Base-by-base conservation (phyloP, 2,888 invertebrate species). In the Anticlea derivata region DNA sequence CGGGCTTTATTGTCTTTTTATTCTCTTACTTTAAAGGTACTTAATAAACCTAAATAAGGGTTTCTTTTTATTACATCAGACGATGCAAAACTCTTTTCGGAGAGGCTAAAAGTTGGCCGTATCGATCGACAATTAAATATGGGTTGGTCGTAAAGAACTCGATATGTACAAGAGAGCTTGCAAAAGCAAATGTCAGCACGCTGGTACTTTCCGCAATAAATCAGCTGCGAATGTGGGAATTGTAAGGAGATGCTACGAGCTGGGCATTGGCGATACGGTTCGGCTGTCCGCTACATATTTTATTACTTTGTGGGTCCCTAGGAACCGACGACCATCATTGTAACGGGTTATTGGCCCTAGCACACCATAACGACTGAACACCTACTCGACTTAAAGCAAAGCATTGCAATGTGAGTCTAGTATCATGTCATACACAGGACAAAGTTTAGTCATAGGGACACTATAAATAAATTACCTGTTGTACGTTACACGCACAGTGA, bases 141-240 rank as follows among this genome's bases (percentile, higher is more conserved):
- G 68, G 77, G 78, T 74, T 78, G 76, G 69, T 76, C 80, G 78
- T 81, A 82, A 83, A 83, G 77, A 69, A 79, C 70, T 71, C 70
- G 73, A 68, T 75, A 75, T 80, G 79, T 80, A 77, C 77, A 73
- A 70, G 73, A 61, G 60, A 69, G 67, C 70, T 71, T 74, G 70
- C 65, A 54, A 62, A 66, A 59, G 71, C 73, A 72, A 75, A 76
- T 79, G 74, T 81, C 77, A 73, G 73, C 70, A 61, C 65, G 71
- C 73, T 75, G 71, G 70, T 71, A 71, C 68, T 67, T 79, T 62
- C 70, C 69, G 80, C 77, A 69, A 83, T 85, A 85, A 85, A 85
- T 85, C 83, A 82, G 78, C 63, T 68, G 61, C 50, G 68, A 75
- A 74, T 70, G 78, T 73, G 74, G 70, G 70, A 80, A 80, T 78